Base-by-base conservation (phyloP, 2,797 vertebrate genomes). In the Coracias cyanogaster region DNA sequence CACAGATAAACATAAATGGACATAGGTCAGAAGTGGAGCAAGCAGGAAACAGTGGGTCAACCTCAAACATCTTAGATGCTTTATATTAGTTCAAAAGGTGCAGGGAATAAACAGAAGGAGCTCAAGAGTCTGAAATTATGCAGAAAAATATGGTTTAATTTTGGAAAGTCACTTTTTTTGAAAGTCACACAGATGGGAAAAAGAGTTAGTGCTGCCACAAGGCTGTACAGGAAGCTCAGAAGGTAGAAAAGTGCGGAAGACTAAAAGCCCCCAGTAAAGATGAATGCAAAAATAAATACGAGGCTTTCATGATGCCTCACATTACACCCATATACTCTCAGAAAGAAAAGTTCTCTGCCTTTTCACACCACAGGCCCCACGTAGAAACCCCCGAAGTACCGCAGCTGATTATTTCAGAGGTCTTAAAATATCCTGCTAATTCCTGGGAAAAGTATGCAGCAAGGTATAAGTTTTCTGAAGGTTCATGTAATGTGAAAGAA, bases 111-210 rank as follows among this genome's bases (percentile, higher is more conserved):
- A 77, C 8, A 79, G 69, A 81, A 82, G 37, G 60, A 86, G 22
- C n/a, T 58, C 2, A 0, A 0, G 2, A 71, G 25, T 29, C 51
- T 88, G 48, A 58, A 92, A 39, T 31, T 52, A 43, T 80, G 43
- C n/a, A 81, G 55, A 66, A 81, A 93, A 49, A 62, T 66, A n/a
- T 0, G 1, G 49, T 88, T 80, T 80, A 45, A 80, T 86, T 92
- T 93, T 89, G 61, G 74, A 88, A 92, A 83, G 55, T 18, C 14
- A 24, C 19, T 61, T 78, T 71, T 85, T 82, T 48, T 43, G 28
- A 19, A 93, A 90, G 76, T 83, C 58, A 52, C 64, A 58, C 86
- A 90, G 83, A 90, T 92, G 80, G 77, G 73, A 55, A 70, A 74
- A 62, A 80, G 45, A 79, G 39, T 77, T 69, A 62, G 37, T 39